A percentile compares a stretch with the other conserved stretches of the same genome.
phyloP scores from a whole-genome alignment of 2,113 vertebrate genomes.

The Amblyornis subalaris region DNA sequence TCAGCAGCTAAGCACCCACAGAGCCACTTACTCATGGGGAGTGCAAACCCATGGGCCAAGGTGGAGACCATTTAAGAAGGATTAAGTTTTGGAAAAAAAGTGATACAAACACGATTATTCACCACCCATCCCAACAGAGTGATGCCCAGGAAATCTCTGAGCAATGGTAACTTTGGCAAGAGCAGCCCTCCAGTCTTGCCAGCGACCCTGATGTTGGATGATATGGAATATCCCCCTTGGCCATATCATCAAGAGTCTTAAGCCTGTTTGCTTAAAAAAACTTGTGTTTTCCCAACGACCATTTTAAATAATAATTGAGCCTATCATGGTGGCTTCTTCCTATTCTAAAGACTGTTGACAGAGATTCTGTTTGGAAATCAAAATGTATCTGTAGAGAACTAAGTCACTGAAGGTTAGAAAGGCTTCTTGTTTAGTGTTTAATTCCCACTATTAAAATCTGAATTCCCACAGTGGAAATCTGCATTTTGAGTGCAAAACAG shows the following conservation, averaged over 20 bases:
- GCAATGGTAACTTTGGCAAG: neutral
- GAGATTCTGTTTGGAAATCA: neutral
- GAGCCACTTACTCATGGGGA: neutral
- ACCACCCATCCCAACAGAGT: neutral
- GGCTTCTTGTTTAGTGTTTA: neutral
- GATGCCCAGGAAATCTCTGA: neutral
- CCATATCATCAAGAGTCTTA: neutral
- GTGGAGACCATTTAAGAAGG: neutral
- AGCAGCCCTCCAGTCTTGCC: neutral
- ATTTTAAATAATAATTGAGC: neutral
- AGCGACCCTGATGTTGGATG: neutral
- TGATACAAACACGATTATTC: neutral
- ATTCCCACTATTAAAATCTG: neutral
- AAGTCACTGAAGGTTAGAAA: neutral
- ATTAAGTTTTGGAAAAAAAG: neutral
- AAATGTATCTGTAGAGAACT: neutral
- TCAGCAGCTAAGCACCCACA: neutral
- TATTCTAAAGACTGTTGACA: neutral
- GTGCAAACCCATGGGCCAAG: neutral
- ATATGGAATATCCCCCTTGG: neutral
- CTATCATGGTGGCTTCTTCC: neutral
- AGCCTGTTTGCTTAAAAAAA: neutral
- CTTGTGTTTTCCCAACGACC: neutral
- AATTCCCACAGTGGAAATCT: neutral
- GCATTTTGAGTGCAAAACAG: neutral